phyloP scores from a whole-genome alignment of 2,888 invertebrate species.

The Ernsta delagoae region DNA sequence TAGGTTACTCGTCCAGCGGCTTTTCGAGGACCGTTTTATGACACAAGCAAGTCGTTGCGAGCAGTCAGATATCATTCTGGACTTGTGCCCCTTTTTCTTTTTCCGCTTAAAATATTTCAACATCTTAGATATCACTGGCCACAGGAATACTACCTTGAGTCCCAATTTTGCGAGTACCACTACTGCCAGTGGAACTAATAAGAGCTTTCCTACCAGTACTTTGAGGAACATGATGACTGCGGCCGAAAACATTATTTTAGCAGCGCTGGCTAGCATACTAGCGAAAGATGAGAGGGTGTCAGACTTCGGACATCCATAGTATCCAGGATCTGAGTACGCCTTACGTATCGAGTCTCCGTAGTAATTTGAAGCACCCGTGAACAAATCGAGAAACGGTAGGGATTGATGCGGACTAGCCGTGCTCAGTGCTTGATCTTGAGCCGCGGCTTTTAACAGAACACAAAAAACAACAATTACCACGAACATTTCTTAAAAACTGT shows the following conservation, averaged over 20 bases:
- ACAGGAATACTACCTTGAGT: constrained; percentile 70
- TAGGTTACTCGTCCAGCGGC: constrained; percentile 67
- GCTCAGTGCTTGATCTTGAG: constrained; percentile 69
- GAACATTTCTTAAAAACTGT: constrained; percentile 77
- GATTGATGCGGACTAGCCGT: constrained; percentile 58
- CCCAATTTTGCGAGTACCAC: constrained; percentile 72
- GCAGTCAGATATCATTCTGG: constrained; percentile 70
- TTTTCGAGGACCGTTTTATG: constrained; percentile 61
- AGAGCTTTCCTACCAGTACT: constrained; percentile 69
- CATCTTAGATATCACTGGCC: constrained; percentile 78
- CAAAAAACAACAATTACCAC: constrained; percentile 64
- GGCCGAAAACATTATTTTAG: constrained; percentile 77
- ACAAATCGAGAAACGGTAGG: constrained; percentile 70
- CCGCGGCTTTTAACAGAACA: constrained; percentile 55
- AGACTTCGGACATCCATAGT: constrained; percentile 65
- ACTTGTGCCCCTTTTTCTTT: constrained; percentile 68
- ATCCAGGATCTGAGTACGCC: constrained; percentile 62
- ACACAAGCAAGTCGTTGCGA: constrained; percentile 74
- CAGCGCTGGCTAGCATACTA: constrained; percentile 72
- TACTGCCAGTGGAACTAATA: constrained; percentile 69
- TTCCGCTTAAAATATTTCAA: constrained; percentile 76
- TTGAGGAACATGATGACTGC: constrained; percentile 73
- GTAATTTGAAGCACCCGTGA: constrained; percentile 68
- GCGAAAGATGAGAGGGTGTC: constrained; percentile 73
- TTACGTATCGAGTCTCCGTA: constrained; percentile 70